These are phyloP conservation scores for Loxodonta africana DNA, from an alignment of 2,113 vertebrate genomes.

Conservation along the genomic window DNA sequence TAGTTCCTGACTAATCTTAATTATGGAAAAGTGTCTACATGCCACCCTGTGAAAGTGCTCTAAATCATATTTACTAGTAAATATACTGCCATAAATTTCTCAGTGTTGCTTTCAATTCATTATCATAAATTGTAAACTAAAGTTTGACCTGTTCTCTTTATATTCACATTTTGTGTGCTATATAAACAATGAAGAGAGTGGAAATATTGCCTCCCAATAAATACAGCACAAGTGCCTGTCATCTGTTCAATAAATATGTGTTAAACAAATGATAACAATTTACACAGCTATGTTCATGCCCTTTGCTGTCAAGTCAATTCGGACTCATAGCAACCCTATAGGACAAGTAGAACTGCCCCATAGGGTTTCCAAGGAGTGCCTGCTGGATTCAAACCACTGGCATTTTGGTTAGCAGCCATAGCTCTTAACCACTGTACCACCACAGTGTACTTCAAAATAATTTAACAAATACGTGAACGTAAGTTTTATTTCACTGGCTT, in stretches of 20 bases:
- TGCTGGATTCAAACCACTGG: too few relatives aligned
- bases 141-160: neutral
- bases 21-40: neutral
- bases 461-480: neutral
- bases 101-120: neutral
- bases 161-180: neutral
- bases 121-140: neutral
- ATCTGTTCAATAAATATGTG: neutral
- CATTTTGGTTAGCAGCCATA: too few relatives aligned
- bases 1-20: neutral
- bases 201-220: slow-evolving; percentile 8
- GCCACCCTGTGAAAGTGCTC: neutral
- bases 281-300: too few relatives aligned
- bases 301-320: too few relatives aligned
- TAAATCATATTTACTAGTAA: slow-evolving; percentile 1
- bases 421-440: too few relatives aligned
- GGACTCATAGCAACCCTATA: too few relatives aligned
- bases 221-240: neutral
- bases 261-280: slow-evolving; percentile 26
- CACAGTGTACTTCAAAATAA: neutral
- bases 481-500: slow-evolving; percentile 6
- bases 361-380: too few relatives aligned
- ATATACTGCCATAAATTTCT: neutral
- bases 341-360: too few relatives aligned
- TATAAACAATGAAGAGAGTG: neutral